Base-by-base conservation (phyloP, 2,888 invertebrate genomes). In the Galerucella nymphaeae region DNA sequence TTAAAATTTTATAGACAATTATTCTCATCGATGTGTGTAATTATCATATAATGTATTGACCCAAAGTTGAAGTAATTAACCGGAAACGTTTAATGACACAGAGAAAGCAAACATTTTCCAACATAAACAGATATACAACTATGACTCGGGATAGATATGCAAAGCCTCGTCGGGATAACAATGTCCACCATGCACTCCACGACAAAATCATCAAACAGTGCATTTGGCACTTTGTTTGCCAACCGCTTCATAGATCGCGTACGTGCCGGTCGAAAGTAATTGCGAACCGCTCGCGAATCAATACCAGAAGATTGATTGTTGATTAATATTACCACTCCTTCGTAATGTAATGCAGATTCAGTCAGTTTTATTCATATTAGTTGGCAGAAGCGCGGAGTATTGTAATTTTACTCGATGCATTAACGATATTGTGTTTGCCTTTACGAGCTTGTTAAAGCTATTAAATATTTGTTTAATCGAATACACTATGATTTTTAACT, bases 191-290 rank as follows among this genome's bases (percentile, higher is more conserved):
- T 77, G 77, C 80, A 80, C 80, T 80, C 76, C 75, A 79, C 76
- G 78, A 79, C 77, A 80, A 81, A 80, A 81, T 82, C 80, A 77
- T 79, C 81, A 80, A 81, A 81, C 80, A 80, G 77, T 81, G 81
- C 81, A 81, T 81, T 82, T 81, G 80, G 79, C 80, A 79, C 79
- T 77, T 77, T 82, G 82, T 82, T 82, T 82, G 77, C 81, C 73
- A 66, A 81, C 76, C 78, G 79, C 81, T 82, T 78, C 77, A 80
- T 78, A 78, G 74, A 77, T 77, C 78, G 75, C 77, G 75, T 76
- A 74, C 76, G 71, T 50, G 64, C 59, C 72, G 73, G 55, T 75
- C 58, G 69, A 76, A 79, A 76, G 73, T 77, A 75, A 77, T 77
- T 77, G 76, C 75, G 67, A 72, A 77, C 70, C 66, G 42, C 16